These are phyloP conservation scores for Spisula subtruncata DNA, from an alignment of 2,888 invertebrate genomes.

Conservation along the genomic window DNA sequence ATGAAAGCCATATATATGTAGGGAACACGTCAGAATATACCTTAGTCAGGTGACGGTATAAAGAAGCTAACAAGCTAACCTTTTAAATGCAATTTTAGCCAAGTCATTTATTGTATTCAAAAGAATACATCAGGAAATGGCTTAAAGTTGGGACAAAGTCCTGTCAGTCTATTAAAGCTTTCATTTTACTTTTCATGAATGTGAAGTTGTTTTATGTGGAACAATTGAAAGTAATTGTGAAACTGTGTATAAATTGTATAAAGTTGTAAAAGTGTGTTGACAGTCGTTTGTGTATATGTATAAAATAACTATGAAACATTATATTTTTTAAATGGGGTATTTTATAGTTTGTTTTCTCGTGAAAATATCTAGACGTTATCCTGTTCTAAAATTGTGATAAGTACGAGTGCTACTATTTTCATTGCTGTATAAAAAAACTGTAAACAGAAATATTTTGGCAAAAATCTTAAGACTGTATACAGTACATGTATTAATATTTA, in stretches of 20 bases:
- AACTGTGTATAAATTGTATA: conserved; percentile 42
- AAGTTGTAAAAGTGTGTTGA: conserved; percentile 34
- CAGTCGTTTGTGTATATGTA: background rate
- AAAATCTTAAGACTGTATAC: background rate
- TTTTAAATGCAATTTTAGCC: background rate
- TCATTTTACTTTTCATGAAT: background rate
- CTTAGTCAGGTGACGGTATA: background rate
- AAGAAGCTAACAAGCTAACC: too few species aligned
- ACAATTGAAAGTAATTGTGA: conserved; percentile 2
- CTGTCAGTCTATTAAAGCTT: background rate
- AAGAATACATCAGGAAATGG: background rate
- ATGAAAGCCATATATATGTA: background rate
- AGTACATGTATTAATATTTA: background rate
- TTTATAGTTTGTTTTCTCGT: conserved; percentile 26
- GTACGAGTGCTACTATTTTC: conserved; percentile 43
- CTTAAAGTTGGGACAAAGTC: conserved; percentile 46
- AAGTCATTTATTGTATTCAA: background rate
- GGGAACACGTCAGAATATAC: background rate
- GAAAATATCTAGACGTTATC: conserved; percentile 34
- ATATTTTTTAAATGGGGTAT: conserved; percentile 45
- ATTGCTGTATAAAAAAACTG: conserved; percentile 15
- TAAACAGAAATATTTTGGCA: background rate
- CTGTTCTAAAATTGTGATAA: conserved; percentile 41
- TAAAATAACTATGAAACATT: conserved; percentile 25
- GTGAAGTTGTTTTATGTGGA: conserved; percentile 29